Base-by-base conservation (phyloP, 2,113 vertebrate genomes). In the Mesembrinibis cayennensis region DNA sequence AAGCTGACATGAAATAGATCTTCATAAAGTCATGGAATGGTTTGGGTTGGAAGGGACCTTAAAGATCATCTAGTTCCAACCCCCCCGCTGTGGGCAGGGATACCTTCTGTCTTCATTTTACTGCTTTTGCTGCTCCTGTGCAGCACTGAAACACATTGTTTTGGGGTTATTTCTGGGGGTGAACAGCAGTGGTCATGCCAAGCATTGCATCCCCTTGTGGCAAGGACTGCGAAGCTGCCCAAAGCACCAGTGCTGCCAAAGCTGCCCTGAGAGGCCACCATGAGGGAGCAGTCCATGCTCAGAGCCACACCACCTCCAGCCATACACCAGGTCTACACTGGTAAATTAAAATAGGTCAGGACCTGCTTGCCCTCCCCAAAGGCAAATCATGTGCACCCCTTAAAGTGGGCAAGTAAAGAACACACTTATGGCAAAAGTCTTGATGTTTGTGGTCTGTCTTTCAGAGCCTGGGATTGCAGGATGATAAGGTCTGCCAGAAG, bases 181-280 rank as follows among this genome's bases (percentile, higher is more conserved):
- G 3, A 80, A 29, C 42, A 90, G 32, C 38, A 55, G 10, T 7
- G 58, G 11, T 26, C 44, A 16, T 18, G 10, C 8, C 62, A 83
- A 81, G 4, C 22, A 50, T 0, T 34, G 40, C 36, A 59, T 15
- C 3, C 26, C 14, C 17, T 61, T n/a, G 29, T 59, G 44, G 27
- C 16, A 62, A 49, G 62, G 56, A 49, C 61, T 40, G n/a, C 15
- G 32, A 26, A 55, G n/a, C 13, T 80, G 23, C 27, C 21, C 20
- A 38, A 72, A 42, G 52, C 16, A 19, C 3, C 19, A 82, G 23
- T 4, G 2, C 19, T 56, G 29, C 40, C 42, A 52, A 32, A 17
- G 63, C n/a, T 76, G 58, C 11, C 52, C 58, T 34, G 44, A 69
- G 40, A 55, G 49, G 27, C 19, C 30, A 30, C 0, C 0, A 12